Base-by-base conservation (phyloP, 64 coral and sea anemone species). In the Dendrophyllia cribrosa region DNA sequence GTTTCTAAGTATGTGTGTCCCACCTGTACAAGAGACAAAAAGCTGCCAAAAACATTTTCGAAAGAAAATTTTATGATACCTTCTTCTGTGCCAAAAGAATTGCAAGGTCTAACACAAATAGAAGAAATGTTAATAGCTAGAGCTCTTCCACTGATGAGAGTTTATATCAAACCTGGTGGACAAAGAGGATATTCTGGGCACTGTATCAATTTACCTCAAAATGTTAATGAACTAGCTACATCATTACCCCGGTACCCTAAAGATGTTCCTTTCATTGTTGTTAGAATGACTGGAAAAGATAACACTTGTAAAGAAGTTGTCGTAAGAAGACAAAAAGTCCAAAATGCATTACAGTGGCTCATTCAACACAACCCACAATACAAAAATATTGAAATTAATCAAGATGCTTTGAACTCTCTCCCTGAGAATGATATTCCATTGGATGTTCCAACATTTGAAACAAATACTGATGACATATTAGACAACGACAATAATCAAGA, bases 351-450 rank as follows among this genome's bases (percentile, higher is more conserved):
- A 14, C 24, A 58, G 17, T 84, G 80, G 80, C 80, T 84, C 15
- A 65, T 5, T 24, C 86, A 6, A 74, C 69, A 88, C 58, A 88
- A 88, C 53, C 86, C 69, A 74, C 69, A 58, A 73, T 88, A 88
- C 51, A 88, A 24, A 10, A 66, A 88, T 59, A 14, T 88, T 74
- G 0, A 74, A 74, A 74, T 88, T 88, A 34, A 88, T 88, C 66
- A 88, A 61, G 3, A 71, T 22, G 69, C 86, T 88, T 75, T 88
- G 58, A 73, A 88, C 71, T 53, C 0, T 71, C 23, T 88, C 56
- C 86, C 86, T 58, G 66, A 88, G 3, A 74, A 88, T 88, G 86
- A 66, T 75, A 74, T 75, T 10, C 65, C 86, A 47, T 85, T 7
- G 13, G 25, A 85, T 7, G 4, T 85, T 62, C 81, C 81, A 85